These are phyloP conservation scores for Erythrocercus mccallii DNA, from an alignment of 2,113 vertebrate genomes.

Conservation along the genomic window DNA sequence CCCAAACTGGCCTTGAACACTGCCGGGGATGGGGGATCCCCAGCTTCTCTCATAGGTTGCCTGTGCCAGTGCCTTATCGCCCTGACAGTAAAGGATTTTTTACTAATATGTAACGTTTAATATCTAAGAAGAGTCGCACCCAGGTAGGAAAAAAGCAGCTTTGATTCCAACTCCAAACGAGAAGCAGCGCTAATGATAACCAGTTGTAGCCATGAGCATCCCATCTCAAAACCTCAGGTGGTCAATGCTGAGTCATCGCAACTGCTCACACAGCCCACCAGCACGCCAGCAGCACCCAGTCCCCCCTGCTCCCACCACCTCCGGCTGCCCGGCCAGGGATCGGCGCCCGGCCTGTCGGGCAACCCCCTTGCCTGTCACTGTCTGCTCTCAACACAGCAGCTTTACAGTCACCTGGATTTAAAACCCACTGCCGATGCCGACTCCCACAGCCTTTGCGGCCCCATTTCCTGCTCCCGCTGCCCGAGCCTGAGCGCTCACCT, in stretches of 20 bases:
- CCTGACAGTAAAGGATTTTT: neutral
- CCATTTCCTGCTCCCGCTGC: neutral
- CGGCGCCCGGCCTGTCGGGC: too few species aligned
- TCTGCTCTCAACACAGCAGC: neutral
- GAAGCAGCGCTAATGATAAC: too few species aligned
- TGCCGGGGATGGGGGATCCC: neutral
- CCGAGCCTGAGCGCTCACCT: neutral
- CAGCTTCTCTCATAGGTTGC: neutral
- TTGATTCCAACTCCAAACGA: neutral
- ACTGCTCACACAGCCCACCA: accelerated
- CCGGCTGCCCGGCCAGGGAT: neutral
- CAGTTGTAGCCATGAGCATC: accelerated
- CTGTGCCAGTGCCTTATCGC: neutral
- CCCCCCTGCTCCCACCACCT: too few species aligned
- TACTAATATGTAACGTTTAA: neutral
- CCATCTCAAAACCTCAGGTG: neutral
- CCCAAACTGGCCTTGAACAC: neutral
- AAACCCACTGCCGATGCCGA: accelerated
- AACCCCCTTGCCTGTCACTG: neutral
- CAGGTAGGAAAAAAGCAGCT: neutral
- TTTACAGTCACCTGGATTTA: too few species aligned
- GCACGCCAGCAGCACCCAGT: neutral
- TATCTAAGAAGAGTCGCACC: neutral
- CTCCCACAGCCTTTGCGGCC: neutral
- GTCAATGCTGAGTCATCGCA: accelerated